These are phyloP conservation scores for Stenchaetothrips biformis DNA, from an alignment of 2,888 invertebrate genomes.

Conservation along the genomic window DNA sequence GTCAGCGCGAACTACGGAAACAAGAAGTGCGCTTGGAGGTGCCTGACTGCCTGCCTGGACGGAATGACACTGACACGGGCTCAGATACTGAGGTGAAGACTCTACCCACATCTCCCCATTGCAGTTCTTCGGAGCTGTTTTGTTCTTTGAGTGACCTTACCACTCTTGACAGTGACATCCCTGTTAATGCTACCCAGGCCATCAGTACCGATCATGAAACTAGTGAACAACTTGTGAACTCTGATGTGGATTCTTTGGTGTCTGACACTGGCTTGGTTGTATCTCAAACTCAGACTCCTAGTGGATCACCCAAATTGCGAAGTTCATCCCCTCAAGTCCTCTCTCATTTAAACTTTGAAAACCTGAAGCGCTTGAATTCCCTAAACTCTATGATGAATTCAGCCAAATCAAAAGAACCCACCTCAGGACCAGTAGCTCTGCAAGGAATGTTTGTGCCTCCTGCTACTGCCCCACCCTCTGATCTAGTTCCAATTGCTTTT, in stretches of 20 bases:
- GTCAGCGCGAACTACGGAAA: slow-evolving; percentile 61
- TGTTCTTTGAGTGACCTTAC: slow-evolving; percentile 20
- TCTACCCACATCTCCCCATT: slow-evolving; percentile 7
- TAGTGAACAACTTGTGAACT: neutral
- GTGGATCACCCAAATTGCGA: neutral
- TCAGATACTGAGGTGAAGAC: slow-evolving; percentile 68
- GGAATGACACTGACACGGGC: slow-evolving; percentile 59
- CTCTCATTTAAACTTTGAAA: neutral
- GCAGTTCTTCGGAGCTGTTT: slow-evolving; percentile 31
- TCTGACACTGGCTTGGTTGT: neutral
- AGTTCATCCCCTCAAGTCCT: neutral
- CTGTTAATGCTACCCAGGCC: neutral
- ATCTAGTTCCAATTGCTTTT: neutral
- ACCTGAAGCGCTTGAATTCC: neutral
- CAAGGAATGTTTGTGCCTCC: neutral
- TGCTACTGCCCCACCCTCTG: neutral
- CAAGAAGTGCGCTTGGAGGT: slow-evolving; percentile 64
- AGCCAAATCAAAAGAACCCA: neutral
- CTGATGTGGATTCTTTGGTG: neutral
- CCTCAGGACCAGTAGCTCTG: neutral
- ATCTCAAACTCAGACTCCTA: neutral
- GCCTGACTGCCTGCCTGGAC: slow-evolving; percentile 49
- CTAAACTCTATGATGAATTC: neutral
- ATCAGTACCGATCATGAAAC: neutral
- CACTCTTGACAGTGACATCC: slow-evolving; percentile 1